These are phyloP conservation scores for Merops nubicus DNA, from an alignment of 2,113 vertebrate species.

Conservation along the genomic window DNA sequence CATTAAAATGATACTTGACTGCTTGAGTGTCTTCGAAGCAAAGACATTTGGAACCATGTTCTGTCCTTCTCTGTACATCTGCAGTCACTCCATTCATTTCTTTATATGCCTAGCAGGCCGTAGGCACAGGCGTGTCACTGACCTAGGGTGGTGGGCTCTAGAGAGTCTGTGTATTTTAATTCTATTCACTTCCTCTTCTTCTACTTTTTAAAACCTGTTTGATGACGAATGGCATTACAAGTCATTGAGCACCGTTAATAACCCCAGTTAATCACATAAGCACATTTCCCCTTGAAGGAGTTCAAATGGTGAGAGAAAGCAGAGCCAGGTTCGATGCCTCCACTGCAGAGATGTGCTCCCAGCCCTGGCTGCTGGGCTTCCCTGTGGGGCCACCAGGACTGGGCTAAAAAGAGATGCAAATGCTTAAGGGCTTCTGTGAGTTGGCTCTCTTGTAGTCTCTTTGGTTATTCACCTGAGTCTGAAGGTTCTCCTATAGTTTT, in stretches of 20 bases:
- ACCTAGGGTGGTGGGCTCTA: not conserved
- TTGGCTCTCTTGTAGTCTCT: not conserved
- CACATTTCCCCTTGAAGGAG: slow-evolving; percentile 30
- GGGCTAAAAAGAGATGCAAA: not conserved
- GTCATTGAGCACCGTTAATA: slow-evolving; percentile 34
- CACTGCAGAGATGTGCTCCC: not conserved
- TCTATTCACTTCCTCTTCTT: not conserved
- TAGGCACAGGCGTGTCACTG: not conserved
- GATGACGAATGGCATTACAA: slow-evolving; percentile 19
- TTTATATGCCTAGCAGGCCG: not conserved
- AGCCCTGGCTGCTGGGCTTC: not conserved
- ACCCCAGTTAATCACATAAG: slow-evolving; percentile 28
- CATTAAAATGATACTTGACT: not conserved
- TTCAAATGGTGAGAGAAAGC: not conserved
- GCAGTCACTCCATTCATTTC: slow-evolving; percentile 32
- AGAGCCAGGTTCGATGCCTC: not conserved
- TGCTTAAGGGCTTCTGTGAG: not conserved
- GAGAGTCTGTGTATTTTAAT: not conserved
- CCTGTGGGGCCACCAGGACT: not conserved
- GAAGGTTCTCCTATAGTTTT: not conserved
- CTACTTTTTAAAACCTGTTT: slow-evolving; percentile 28
- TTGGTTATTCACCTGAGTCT: not conserved
- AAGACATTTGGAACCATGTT: not conserved
- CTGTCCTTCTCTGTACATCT: slow-evolving; percentile 37
- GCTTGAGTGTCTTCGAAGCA: not conserved